Conservation (phyloP, 1,140 invertebrate species). For the Pseudomyrmex concolor region DNA sequence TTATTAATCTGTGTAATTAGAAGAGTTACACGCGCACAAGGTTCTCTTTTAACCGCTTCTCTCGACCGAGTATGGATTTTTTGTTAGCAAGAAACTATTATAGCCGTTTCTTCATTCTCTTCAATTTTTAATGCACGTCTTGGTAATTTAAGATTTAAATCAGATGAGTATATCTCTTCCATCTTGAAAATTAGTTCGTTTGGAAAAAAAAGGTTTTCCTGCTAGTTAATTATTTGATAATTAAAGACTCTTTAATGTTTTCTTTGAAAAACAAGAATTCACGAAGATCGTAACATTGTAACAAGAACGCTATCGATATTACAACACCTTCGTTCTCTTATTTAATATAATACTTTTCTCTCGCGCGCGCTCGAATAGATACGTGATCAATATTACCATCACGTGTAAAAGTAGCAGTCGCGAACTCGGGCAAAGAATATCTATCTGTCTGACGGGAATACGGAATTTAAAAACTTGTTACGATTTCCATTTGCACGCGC, state of each 20-base stretch:
- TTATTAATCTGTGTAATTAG: not conserved
- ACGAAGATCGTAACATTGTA: too few relatives aligned
- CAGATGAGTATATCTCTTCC: too few relatives aligned
- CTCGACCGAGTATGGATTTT: not conserved
- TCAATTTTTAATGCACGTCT: too few relatives aligned
- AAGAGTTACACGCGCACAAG: not conserved
- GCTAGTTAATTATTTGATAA: too few relatives aligned
- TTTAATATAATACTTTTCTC: not conserved
- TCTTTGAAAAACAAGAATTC: not conserved
- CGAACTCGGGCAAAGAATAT: not conserved
- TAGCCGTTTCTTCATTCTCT: too few relatives aligned
- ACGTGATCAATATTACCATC: not conserved
- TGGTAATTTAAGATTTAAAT: too few relatives aligned
- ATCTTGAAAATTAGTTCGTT: too few relatives aligned
- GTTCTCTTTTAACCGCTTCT: not conserved
- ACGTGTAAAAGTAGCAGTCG: not conserved
- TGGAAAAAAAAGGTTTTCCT: too few relatives aligned
- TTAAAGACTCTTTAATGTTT: not conserved
- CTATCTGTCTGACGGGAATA: not conserved
- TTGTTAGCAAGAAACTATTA: not conserved
- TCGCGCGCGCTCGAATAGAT: not conserved
- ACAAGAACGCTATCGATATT: not conserved
- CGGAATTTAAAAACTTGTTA: conserved; percentile 34
- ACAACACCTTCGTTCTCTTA: not conserved
- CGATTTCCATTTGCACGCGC: conserved; percentile 11